Evolutionary conservation across 2,797 vertebrate genomes (phyloP).

Genomic region (Scolopax bukidnonensis): DNA sequence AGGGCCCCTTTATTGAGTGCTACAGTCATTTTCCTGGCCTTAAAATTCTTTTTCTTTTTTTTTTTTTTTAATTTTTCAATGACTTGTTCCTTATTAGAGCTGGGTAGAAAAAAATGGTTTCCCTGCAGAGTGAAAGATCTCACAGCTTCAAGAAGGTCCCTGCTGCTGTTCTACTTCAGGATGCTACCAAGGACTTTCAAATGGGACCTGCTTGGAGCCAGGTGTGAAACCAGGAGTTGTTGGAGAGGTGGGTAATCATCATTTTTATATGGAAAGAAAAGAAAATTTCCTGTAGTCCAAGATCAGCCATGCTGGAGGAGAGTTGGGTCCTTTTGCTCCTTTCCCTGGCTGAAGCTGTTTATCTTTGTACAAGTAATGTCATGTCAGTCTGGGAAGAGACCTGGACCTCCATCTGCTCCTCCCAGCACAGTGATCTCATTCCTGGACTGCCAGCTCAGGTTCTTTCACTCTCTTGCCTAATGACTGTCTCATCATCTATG

Average conservation of each 20-base stretch:
- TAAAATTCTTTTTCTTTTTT: not conserved
- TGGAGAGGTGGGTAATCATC: not conserved
- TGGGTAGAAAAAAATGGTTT: not conserved
- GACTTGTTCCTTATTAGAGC: not conserved
- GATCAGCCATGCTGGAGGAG: not conserved
- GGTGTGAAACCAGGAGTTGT: not conserved
- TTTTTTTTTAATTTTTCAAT: not conserved
- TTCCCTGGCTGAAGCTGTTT: not conserved
- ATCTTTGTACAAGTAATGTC: not conserved
- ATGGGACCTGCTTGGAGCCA: not conserved
- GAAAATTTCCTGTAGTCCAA: not conserved
- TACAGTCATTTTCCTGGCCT: not conserved
- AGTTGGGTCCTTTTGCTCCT: not conserved
- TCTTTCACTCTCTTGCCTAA: slow-evolving; percentile 11
- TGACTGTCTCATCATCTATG: not conserved
- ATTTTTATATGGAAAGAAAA: not conserved
- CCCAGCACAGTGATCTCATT: not conserved
- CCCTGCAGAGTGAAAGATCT: not conserved
- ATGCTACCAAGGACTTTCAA: not conserved
- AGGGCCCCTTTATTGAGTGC: not conserved
- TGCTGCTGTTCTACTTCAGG: not conserved
- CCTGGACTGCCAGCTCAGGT: not conserved
- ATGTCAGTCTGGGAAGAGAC: not conserved
- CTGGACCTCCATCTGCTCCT: not conserved
- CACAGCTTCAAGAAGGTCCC: not conserved